Base-by-base conservation (phyloP, 2,888 invertebrate genomes). In the Linyphia triangularis region DNA sequence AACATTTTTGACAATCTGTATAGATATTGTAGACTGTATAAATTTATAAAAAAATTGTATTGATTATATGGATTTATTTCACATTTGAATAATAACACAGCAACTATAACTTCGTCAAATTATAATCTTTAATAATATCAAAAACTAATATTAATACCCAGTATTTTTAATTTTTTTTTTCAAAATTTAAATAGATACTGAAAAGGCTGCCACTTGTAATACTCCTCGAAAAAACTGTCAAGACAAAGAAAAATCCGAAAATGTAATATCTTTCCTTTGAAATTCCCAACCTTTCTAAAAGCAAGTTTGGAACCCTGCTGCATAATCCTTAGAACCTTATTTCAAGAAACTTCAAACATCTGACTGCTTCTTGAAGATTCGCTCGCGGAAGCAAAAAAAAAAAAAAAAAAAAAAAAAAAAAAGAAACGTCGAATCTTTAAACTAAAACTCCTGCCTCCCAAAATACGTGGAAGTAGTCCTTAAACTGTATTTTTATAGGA, bases 401-500 rank as follows among this genome's bases (percentile, higher is more conserved):
- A n/a, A 28, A n/a, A 30, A 57, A 69, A 69, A 22, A n/a, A 16
- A 19, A 33, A 9, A 5, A 13, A 69, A 40, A 72, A 19, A 72
- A 72, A 43, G 51, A 19, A 67, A 65, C 28, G 57, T 28, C 13
- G 6, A n/a, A 57, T 10, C 33, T 70, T 70, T 69, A 81, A 81
- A 69, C 33, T 69, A 69, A 81, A 69, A 57, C 59, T 33, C 37
- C 63, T 43, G 61, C 57, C 65, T 79, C 22, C 78, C 51, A 51
- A 82, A 72, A 81, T 79, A 57, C 81, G 63, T 16, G 61, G 69
- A 81, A 70, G 59, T 57, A 61, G 82, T 59, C 70, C 22, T 72
- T 82, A 82, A 82, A 63, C 82, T 72, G 82, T 82, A 82, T 82
- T 82, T 82, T 82, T 72, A 82, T 82, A 82, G 72, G 72, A 82